Evolutionary conservation across 2,113 vertebrate genomes (phyloP).

Genomic region (Callithrix jacchus): DNA sequence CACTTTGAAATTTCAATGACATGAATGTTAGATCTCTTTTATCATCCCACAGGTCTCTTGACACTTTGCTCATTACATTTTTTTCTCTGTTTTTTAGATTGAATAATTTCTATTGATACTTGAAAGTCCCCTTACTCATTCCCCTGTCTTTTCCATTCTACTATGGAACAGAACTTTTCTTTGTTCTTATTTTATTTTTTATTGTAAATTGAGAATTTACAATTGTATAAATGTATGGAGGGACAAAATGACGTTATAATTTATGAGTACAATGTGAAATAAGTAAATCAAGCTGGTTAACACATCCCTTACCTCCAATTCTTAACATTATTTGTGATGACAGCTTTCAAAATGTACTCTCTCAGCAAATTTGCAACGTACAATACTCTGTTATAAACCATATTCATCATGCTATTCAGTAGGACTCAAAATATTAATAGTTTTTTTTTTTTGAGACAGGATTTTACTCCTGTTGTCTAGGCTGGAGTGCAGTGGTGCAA

Average conservation of each 20-base stretch:
- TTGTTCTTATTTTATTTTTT: background rate
- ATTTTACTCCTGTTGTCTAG: too few relatives aligned
- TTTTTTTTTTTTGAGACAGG: too few relatives aligned
- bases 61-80: background rate
- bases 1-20: background rate
- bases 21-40: background rate
- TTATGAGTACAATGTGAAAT: background rate
- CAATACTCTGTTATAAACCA: background rate
- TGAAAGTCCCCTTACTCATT: background rate
- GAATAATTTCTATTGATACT: background rate
- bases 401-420: background rate
- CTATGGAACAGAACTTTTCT: background rate
- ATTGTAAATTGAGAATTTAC: background rate
- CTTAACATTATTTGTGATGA: background rate
- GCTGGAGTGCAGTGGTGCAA: too few relatives aligned
- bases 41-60: background rate
- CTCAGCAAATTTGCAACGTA: background rate
- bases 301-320: background rate
- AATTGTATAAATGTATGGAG: background rate
- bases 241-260: background rate
- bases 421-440: background rate
- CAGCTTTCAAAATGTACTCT: background rate
- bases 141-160: background rate
- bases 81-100: background rate
- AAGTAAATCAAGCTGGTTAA: background rate